Conservation (phyloP, 2,113 vertebrate genomes). For the Oreotrochilus melanogaster region DNA sequence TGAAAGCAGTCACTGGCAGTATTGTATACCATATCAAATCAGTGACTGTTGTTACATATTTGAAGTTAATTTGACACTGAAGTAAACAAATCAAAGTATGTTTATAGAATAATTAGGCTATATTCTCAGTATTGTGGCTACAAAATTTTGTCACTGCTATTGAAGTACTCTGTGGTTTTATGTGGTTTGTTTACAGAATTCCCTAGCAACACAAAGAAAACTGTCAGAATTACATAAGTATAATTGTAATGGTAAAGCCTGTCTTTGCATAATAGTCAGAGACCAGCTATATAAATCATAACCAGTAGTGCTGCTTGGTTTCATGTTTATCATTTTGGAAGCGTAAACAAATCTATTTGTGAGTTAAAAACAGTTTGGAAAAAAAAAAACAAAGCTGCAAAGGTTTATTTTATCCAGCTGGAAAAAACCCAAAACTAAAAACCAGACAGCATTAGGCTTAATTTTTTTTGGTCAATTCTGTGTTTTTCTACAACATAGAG, state of each 20-base stretch:
- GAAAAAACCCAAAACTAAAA: background rate
- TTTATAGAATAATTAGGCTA: conserved; percentile 85
- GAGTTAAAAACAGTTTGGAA: background rate
- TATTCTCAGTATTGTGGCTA: conserved; percentile 75
- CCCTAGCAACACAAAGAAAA: conserved; percentile 79
- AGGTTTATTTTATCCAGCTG: conserved; percentile 3
- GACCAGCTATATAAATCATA: conserved; percentile 13
- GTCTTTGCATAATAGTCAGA: conserved; percentile 13
- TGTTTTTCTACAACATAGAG: background rate
- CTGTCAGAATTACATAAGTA: conserved; percentile 45
- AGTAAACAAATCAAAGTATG: conserved; percentile 85
- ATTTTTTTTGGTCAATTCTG: background rate
- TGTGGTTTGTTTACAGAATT: conserved; percentile 77
- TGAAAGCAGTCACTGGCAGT: conserved; percentile 43
- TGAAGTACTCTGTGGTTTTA: conserved; percentile 72
- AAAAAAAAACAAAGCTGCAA: background rate
- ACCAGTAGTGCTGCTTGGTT: background rate
- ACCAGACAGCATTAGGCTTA: background rate
- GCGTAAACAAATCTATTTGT: conserved; percentile 10
- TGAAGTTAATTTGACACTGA: conserved; percentile 84
- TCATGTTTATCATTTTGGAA: conserved; percentile 10
- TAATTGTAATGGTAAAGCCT: conserved; percentile 52
- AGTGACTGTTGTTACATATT: conserved; percentile 76
- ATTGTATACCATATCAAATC: conserved; percentile 69
- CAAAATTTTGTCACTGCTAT: conserved; percentile 77